A percentile compares a stretch with the other conserved stretches of the same genome.
Conservation (phyloP, 2,797 vertebrate genomes). For the Toxotes lorentzi region DNA sequence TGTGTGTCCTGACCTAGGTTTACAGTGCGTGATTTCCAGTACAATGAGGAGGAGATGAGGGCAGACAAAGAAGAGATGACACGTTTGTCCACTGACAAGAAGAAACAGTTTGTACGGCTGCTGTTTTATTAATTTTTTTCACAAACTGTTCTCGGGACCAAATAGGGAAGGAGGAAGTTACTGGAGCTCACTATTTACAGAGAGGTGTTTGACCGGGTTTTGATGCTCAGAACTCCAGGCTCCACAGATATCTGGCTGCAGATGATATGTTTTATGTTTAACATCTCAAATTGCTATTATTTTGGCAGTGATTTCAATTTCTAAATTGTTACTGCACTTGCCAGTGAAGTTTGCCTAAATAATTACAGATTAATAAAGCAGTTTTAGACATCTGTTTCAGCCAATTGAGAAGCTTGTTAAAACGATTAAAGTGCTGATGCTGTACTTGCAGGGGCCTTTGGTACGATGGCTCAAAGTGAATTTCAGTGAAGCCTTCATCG, state of each 20-base stretch:
- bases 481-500: conserved; percentile 99
- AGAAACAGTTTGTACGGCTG: conserved; percentile 97
- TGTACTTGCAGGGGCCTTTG: conserved; percentile 90
- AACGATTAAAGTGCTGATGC: background rate
- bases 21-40: conserved; percentile 97
- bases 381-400: background rate
- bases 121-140: background rate
- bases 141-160: background rate
- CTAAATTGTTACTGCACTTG: background rate
- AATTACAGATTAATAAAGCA: background rate
- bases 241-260: background rate
- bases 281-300: background rate
- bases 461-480: conserved; percentile 99
- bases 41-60: conserved; percentile 99
- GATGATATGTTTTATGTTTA: background rate
- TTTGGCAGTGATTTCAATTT: background rate
- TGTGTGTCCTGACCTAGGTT: conserved; percentile 85
- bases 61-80: conserved; percentile 99
- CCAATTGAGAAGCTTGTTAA: background rate
- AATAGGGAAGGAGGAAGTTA: background rate
- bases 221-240: background rate
- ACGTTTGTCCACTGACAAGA: conserved; percentile 97
- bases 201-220: background rate
- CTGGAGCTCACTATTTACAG: background rate
- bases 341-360: background rate